These are phyloP conservation scores for Campoletis raptor DNA, from an alignment of 2,888 invertebrate genomes.

Conservation along the genomic window DNA sequence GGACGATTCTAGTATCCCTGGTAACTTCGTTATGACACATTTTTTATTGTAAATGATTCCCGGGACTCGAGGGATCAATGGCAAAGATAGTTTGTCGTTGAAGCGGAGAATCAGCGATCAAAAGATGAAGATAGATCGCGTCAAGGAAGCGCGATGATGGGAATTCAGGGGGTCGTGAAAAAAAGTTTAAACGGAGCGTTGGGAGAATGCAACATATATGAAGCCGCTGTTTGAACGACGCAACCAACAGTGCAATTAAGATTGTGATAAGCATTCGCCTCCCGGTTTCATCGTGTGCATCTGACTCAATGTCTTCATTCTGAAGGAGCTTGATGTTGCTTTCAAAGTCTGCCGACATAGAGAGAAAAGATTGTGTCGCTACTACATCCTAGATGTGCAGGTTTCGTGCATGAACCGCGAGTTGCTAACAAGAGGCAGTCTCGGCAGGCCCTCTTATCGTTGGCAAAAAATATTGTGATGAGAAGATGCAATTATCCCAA, in stretches of 20 bases:
- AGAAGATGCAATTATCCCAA: constrained; percentile 17
- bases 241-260: constrained; percentile 62
- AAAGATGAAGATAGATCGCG: constrained; percentile 51
- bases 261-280: constrained; percentile 63
- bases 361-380: not conserved
- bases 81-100: constrained; percentile 7
- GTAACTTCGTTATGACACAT: constrained; percentile 27
- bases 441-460: not conserved
- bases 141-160: constrained; percentile 3
- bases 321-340: constrained; percentile 17
- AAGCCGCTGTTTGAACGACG: constrained; percentile 30
- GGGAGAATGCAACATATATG: constrained; percentile 24
- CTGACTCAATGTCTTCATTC: constrained; percentile 64
- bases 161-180: constrained; percentile 31
- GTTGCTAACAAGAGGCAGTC: not conserved
- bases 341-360: not conserved
- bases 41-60: not conserved
- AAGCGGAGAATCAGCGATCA: constrained; percentile 34
- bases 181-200: constrained; percentile 31
- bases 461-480: not conserved
- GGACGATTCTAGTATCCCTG: no score
- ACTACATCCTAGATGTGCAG: not conserved
- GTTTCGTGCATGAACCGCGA: not conserved
- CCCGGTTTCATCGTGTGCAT: constrained; percentile 15
- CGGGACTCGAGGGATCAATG: constrained; percentile 37